Conservation (phyloP, 1,140 invertebrate species). For the Caenorhabditis latens region DNA sequence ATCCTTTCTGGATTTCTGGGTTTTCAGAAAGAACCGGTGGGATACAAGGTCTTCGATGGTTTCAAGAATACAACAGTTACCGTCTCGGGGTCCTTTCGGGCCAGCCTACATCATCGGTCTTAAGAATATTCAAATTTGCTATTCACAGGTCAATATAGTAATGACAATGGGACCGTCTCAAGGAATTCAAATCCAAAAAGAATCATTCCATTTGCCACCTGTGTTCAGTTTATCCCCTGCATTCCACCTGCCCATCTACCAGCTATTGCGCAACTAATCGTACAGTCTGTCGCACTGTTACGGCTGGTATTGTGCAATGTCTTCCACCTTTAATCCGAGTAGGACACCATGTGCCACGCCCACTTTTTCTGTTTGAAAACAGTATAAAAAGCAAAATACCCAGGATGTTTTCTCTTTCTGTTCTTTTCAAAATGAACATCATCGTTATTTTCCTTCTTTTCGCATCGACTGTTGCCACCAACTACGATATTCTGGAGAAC, state of each 20-base stretch:
- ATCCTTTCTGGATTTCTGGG: not conserved
- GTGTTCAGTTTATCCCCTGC: conserved; percentile 26
- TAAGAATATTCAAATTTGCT: too few relatives aligned
- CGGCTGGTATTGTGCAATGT: not conserved
- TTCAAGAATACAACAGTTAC: too few relatives aligned
- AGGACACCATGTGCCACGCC: conserved; percentile 22
- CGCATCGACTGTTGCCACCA: not conserved
- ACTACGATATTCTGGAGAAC: not conserved
- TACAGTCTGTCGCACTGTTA: conserved; percentile 19
- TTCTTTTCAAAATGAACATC: not conserved
- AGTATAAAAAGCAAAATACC: not conserved
- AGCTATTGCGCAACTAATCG: conserved; percentile 13
- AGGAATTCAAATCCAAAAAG: not conserved
- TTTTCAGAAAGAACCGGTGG: not conserved
- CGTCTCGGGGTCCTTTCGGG: too few relatives aligned
- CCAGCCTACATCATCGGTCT: too few relatives aligned
- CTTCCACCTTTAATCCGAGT: not conserved
- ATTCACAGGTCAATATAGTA: too few relatives aligned
- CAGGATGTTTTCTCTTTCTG: not conserved
- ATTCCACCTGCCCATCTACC: conserved; percentile 33
- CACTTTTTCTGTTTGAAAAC: not conserved
- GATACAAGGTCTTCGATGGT: too few relatives aligned
- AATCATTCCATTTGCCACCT: not conserved
- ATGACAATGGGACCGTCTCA: too few relatives aligned
- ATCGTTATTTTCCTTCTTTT: not conserved